Evolutionary conservation across 2,888 invertebrate genomes (phyloP).

Genomic region (Eupithecia dodoneata): DNA sequence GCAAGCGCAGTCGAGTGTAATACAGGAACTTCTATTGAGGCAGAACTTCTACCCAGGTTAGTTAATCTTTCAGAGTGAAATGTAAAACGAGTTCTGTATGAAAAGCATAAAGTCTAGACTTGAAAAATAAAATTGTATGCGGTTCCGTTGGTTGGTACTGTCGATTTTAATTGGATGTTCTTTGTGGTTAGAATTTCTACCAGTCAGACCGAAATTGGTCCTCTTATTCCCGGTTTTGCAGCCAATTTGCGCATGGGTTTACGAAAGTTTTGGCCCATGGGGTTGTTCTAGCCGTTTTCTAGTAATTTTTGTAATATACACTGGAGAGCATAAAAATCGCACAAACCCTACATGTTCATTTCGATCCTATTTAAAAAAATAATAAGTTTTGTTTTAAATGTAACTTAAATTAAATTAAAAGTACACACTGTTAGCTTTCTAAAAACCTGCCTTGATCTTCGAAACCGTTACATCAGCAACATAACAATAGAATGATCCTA

Average conservation of each 20-base stretch:
- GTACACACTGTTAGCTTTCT: too few species aligned
- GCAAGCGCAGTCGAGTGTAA: neutral
- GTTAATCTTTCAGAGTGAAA: neutral
- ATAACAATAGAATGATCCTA: too few species aligned
- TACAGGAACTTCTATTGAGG: neutral
- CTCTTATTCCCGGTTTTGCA: neutral
- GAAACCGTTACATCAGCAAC: too few species aligned
- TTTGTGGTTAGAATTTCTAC: neutral
- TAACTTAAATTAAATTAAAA: too few species aligned
- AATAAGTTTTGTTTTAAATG: too few species aligned
- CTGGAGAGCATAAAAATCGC: too few species aligned
- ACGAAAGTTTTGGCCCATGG: neutral
- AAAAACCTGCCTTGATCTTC: too few species aligned
- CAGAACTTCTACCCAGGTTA: neutral
- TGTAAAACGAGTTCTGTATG: neutral
- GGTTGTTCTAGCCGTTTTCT: neutral
- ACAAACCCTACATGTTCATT: too few species aligned
- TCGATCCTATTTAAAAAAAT: too few species aligned
- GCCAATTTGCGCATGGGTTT: neutral
- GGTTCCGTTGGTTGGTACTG: neutral
- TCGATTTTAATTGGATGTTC: slow-evolving; percentile 3
- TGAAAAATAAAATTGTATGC: neutral
- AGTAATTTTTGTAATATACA: too few species aligned
- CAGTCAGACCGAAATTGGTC: neutral
- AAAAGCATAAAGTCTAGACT: neutral